Evolutionary conservation across 2,113 vertebrate species (phyloP).

Genomic region (Prionailurus viverrinus): DNA sequence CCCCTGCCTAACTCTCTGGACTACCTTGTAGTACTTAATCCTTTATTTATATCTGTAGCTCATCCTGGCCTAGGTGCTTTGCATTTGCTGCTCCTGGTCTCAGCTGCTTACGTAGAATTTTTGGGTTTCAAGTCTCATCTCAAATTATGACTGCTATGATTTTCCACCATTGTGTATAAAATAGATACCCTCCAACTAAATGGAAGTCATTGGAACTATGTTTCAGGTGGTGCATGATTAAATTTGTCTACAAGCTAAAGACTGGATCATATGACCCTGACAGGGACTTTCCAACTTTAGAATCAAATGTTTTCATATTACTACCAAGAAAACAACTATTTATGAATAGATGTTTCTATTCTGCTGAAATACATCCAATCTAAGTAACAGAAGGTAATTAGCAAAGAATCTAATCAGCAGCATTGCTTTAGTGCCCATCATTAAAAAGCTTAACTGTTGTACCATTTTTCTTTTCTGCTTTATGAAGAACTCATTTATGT

Average conservation of each 20-base stretch:
- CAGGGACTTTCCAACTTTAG: constrained; percentile 30
- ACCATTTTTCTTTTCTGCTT: constrained; percentile 80
- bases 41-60: neutral
- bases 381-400: constrained; percentile 85
- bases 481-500: constrained; percentile 78
- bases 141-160: neutral
- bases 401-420: constrained; percentile 83
- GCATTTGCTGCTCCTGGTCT: neutral
- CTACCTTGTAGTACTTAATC: neutral
- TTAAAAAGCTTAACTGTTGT: constrained; percentile 81
- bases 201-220: neutral
- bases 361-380: constrained; percentile 76
- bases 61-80: neutral
- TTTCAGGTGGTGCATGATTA: neutral
- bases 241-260: neutral
- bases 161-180: neutral
- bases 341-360: constrained; percentile 75
- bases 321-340: constrained; percentile 75
- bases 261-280: neutral
- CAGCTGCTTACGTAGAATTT: neutral
- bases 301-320: constrained; percentile 40
- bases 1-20: neutral
- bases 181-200: neutral
- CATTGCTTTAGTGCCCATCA: constrained; percentile 81
- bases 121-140: neutral